phyloP scores from a whole-genome alignment of 2,797 vertebrate species.

The Cyclura pinguis region DNA sequence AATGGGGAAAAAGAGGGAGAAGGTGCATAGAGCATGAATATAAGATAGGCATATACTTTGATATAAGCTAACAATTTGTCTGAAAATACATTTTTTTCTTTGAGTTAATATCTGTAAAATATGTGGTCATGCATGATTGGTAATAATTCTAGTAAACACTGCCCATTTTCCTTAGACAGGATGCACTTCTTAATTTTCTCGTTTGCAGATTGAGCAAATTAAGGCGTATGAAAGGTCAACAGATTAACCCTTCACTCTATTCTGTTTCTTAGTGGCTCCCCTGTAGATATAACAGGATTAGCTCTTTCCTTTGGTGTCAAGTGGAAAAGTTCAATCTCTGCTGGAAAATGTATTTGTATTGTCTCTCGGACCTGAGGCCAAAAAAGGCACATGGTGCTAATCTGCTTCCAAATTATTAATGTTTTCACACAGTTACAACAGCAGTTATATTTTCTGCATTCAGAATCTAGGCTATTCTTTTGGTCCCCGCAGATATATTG shows the following conservation, averaged over 20 bases:
- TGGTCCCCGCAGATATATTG: neutral
- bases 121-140: neutral
- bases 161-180: neutral
- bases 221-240: neutral
- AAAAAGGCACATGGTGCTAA: neutral
- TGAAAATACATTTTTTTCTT: too few relatives aligned
- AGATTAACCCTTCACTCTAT: neutral
- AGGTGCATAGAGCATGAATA: too few relatives aligned
- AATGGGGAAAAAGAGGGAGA: too few relatives aligned
- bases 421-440: neutral
- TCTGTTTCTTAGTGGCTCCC: neutral
- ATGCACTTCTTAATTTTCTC: neutral
- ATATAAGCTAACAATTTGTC: too few relatives aligned
- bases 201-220: constrained; percentile 3
- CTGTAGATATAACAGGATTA: neutral
- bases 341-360: constrained; percentile 1
- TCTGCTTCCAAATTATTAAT: neutral
- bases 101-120: too few relatives aligned
- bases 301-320: neutral
- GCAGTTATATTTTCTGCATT: neutral
- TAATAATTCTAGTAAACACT: neutral
- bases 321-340: neutral
- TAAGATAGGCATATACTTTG: too few relatives aligned
- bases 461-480: neutral
- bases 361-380: neutral